Evolutionary conservation across 2,888 invertebrate genomes (phyloP), one percentile per base, ranked within the genome.

Genomic region (Seira ritae): DNA sequence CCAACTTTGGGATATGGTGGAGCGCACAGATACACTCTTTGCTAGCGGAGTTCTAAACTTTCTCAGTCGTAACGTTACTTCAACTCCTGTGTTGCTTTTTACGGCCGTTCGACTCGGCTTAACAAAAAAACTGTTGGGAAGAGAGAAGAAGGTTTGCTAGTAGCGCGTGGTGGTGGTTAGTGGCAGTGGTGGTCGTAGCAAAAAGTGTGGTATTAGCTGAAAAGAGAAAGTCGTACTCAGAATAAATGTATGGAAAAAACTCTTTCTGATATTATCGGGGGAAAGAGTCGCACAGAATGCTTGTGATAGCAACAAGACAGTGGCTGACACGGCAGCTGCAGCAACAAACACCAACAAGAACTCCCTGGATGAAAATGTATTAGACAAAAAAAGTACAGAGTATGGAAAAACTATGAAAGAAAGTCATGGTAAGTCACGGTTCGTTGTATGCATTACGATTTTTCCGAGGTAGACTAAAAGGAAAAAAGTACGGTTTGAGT

Each of bases 241-340:
- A 55, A 55, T 55, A 31, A 55, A 55, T 55, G 3, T 55, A 1
- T 55, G n/a, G 15, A 17, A 17, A 55, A 55, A 55, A 55, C 55
- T 55, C 55, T 55, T 55, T 55, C n/a, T 55, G 55, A 55, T 55
- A 55, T 15, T 55, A 55, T 55, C 31, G 31, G n/a, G n/a, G n/a
- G 55, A 55, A n/a, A 55, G 55, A 55, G 17, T 55, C 55, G 12
- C n/a, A 55, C 6, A 55, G 55, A 55, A 12, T 17, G n/a, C 55
- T 55, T 55, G 55, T 55, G 55, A 55, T 55, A 55, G 55, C 55
- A 55, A 55, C 55, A 55, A 55, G 55, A 55, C 55, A 55, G 55
- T 8, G 55, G 55, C 55, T 55, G 55, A 55, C 55, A 55, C 55
- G 55, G n/a, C 55, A 55, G 55, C 55, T 55, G 55, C 55, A 55